Evolutionary conservation across 2,113 vertebrate genomes (phyloP).

Genomic region (Anguilla rostrata): DNA sequence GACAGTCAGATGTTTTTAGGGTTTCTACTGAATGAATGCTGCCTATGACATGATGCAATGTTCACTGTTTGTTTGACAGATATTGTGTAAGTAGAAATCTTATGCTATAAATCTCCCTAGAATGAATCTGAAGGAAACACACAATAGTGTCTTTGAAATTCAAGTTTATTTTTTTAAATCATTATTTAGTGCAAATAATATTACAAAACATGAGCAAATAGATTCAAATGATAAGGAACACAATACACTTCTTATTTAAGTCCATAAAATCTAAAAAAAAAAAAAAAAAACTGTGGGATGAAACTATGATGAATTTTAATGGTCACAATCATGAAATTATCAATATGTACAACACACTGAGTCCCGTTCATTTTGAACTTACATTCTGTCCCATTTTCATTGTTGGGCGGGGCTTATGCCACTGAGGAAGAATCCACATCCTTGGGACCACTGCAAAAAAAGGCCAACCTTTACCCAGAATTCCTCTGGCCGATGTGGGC

Average conservation of each 20-base stretch:
- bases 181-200: conserved; percentile 72
- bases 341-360: conserved; percentile 48
- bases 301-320: conserved; percentile 33
- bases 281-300: conserved; percentile 21
- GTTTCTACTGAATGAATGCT: background rate
- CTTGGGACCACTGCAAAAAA: background rate
- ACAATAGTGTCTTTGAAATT: conserved; percentile 45
- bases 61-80: background rate
- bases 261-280: conserved; percentile 26
- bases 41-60: background rate
- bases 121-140: background rate
- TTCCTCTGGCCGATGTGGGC: background rate
- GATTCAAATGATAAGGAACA: conserved; percentile 42
- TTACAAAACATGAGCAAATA: conserved; percentile 55
- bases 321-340: conserved; percentile 48
- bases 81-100: background rate
- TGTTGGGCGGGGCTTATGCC: background rate
- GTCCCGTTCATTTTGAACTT: conserved; percentile 49
- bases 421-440: background rate
- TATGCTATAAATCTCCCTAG: background rate
- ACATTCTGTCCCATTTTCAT: conserved; percentile 48
- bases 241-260: conserved; percentile 35
- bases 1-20: background rate
- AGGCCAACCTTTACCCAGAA: background rate
- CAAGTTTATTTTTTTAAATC: conserved; percentile 61